phyloP scores from a whole-genome alignment of 2,113 vertebrate species.

The Sander lucioperca region DNA sequence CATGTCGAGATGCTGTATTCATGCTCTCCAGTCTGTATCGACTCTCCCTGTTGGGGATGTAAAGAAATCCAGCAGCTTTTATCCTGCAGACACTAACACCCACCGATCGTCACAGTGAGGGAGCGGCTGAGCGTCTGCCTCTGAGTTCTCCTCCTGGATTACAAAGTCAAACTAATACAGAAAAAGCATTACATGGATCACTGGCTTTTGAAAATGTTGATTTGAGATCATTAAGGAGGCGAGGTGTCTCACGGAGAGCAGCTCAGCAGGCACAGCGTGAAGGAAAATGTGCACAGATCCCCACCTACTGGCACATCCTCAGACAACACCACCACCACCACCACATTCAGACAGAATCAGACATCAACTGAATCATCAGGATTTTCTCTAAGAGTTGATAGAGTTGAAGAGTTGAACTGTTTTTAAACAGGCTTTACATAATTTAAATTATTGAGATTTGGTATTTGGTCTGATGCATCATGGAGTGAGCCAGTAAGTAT shows the following conservation, averaged over 20 bases:
- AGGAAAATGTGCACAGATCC: constrained; percentile 39
- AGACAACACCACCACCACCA: constrained; percentile 24
- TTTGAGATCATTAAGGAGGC: background rate
- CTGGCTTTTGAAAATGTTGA: constrained; percentile 23
- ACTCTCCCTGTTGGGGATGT: background rate
- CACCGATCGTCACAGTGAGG: background rate
- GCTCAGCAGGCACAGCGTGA: background rate
- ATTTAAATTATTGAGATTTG: background rate
- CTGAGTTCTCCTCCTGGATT: constrained; percentile 9
- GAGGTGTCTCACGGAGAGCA: background rate
- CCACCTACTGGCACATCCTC: constrained; percentile 58
- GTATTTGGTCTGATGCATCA: background rate
- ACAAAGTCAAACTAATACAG: constrained; percentile 15
- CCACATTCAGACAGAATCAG: background rate
- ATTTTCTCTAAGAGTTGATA: too few relatives aligned
- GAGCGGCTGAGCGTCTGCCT: too few relatives aligned
- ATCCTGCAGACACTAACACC: constrained; percentile 4
- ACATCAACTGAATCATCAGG: background rate
- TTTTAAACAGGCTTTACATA: background rate
- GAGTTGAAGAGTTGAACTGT: background rate
- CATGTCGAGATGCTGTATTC: too few relatives aligned
- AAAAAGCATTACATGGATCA: too few relatives aligned
- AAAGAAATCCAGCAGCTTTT: constrained; percentile 10
- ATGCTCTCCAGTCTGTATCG: constrained; percentile 1
- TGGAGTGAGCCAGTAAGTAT: background rate